phyloP scores from a whole-genome alignment of 2,797 vertebrate genomes.

The Oophaga sylvatica region DNA sequence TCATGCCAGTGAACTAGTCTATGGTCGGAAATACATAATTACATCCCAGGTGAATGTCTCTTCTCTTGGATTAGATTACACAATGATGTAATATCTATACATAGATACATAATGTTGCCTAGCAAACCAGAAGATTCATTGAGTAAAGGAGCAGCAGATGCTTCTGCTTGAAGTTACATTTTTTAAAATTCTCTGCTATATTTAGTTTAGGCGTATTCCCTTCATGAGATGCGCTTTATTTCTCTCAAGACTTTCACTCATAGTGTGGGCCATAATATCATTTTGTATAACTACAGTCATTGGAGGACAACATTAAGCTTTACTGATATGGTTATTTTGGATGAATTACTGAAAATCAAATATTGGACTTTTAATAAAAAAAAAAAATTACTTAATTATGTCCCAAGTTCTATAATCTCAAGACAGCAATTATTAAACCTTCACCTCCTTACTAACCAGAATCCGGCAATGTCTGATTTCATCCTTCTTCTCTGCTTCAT shows the following conservation, averaged over 20 bases:
- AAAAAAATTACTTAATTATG: too few species aligned
- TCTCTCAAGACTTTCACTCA: neutral
- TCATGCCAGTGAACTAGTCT: neutral
- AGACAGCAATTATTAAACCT: too few species aligned
- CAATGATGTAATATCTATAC: constrained; percentile 44
- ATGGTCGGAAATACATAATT: constrained; percentile 35
- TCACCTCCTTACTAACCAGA: too few species aligned
- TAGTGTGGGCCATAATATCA: too few species aligned
- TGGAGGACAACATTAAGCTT: too few species aligned
- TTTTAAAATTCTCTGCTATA: neutral
- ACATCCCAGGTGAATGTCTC: constrained; percentile 47
- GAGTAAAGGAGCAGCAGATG: constrained; percentile 26
- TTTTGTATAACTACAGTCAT: too few species aligned
- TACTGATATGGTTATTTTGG: too few species aligned
- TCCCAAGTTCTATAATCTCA: too few species aligned
- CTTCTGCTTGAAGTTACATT: neutral
- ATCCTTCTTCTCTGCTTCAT: too few species aligned
- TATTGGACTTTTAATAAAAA: too few species aligned
- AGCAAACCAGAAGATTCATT: constrained; percentile 47
- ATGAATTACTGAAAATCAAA: too few species aligned
- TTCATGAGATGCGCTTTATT: neutral
- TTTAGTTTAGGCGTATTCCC: neutral
- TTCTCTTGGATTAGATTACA: constrained; percentile 49
- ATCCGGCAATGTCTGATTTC: too few species aligned
- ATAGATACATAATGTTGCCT: constrained; percentile 50